Percentiles rank a stretch among this genome's conserved stretches.
phyloP scores from a whole-genome alignment of 2,888 invertebrate genomes.

The Scaptomyza parva region DNA sequence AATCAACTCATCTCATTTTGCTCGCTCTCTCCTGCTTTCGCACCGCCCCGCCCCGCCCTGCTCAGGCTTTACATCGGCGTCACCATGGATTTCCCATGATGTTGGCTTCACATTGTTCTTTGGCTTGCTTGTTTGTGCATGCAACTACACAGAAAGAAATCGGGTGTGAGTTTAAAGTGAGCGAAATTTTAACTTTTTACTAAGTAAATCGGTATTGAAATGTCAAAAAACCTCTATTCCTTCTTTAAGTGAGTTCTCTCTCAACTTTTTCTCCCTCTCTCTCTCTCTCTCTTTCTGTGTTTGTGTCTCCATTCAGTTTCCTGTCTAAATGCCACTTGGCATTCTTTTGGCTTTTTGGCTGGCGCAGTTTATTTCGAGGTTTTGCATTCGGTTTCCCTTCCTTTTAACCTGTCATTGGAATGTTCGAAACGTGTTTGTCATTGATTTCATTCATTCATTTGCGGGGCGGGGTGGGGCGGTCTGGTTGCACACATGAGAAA shows the following conservation, averaged over 20 bases:
- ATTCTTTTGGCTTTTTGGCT: conserved; percentile 35
- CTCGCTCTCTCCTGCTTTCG: neutral
- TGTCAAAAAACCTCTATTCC: too few species aligned
- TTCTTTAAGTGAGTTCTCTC: too few species aligned
- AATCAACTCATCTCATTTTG: conserved; percentile 11
- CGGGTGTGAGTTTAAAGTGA: neutral
- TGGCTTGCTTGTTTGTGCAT: neutral
- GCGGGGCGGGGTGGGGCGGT: too few species aligned
- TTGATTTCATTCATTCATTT: conserved; percentile 52
- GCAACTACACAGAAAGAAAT: neutral
- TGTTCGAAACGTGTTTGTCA: conserved; percentile 37
- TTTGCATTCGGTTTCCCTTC: conserved; percentile 9
- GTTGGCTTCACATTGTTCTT: conserved; percentile 22
- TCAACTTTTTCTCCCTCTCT: neutral
- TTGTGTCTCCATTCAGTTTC: too few species aligned
- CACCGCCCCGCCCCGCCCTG: too few species aligned
- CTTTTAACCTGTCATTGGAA: conserved; percentile 4
- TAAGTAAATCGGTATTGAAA: too few species aligned
- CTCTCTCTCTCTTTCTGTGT: neutral
- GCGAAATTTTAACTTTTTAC: too few species aligned
- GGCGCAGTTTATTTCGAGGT: conserved; percentile 33
- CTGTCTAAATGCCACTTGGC: conserved; percentile 22
- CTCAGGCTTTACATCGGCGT: too few species aligned
- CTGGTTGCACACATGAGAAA: conserved; percentile 15
- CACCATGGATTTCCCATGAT: conserved; percentile 3